A percentile compares a stretch with the other conserved stretches of the same genome.
phyloP scores from a whole-genome alignment of 2,113 vertebrate genomes.

The Peromyscus maniculatus region DNA sequence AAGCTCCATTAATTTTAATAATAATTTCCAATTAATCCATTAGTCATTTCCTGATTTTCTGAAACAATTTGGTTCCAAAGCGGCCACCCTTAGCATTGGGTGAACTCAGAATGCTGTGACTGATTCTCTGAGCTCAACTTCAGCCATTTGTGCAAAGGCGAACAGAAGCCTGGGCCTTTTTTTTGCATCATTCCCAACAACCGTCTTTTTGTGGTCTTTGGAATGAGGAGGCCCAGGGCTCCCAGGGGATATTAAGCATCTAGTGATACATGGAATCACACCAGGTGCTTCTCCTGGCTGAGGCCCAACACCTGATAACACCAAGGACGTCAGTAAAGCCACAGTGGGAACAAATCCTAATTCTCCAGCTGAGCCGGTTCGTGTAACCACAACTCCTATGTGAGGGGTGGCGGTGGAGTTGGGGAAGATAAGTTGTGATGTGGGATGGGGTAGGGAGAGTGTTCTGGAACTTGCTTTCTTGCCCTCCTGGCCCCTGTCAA shows the following conservation, averaged over 20 bases:
- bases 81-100: conserved; percentile 4
- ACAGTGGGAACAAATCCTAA: background rate
- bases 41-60: conserved; percentile 77
- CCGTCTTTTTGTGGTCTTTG: background rate
- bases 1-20: conserved; percentile 69
- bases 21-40: conserved; percentile 78
- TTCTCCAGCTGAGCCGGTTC: background rate
- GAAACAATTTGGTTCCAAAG: conserved; percentile 60
- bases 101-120: background rate
- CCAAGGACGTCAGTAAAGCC: background rate
- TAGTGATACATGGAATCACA: background rate
- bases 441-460: background rate
- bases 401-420: too few species aligned
- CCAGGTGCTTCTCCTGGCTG: conserved; percentile 56
- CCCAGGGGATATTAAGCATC: background rate
- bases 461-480: background rate
- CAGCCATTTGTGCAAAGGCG: conserved; percentile 26
- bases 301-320: background rate
- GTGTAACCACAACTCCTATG: background rate
- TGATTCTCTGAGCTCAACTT: background rate
- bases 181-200: background rate
- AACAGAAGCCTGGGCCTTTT: too few species aligned
- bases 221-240: background rate
- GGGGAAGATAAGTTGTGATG: background rate
- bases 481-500: background rate